phyloP scores from a whole-genome alignment of 2,888 invertebrate genomes.

The Aporophyla lueneburgensis region DNA sequence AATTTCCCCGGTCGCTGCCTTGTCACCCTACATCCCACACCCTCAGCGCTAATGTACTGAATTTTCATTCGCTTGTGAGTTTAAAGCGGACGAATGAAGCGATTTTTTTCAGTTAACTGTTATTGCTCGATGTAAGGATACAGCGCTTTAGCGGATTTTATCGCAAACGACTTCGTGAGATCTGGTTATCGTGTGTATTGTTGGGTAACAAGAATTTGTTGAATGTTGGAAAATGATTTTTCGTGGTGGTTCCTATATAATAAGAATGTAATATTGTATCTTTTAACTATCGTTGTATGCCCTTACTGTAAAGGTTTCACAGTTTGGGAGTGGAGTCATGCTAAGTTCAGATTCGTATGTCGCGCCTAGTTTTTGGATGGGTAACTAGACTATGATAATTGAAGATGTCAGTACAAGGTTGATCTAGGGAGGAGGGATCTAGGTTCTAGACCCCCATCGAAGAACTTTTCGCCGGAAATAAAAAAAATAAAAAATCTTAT shows the following conservation, averaged over 20 bases:
- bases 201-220: constrained; percentile 22
- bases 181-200: constrained; percentile 31
- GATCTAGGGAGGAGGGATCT: too few species aligned
- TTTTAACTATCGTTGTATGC: not conserved
- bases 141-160: constrained; percentile 51
- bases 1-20: not conserved
- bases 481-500: too few species aligned
- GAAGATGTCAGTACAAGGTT: not conserved
- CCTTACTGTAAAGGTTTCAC: not conserved
- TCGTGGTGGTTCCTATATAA: too few species aligned
- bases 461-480: too few species aligned
- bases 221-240: not conserved
- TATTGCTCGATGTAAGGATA: constrained; percentile 45
- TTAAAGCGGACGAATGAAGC: constrained; percentile 62
- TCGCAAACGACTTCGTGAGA: constrained; percentile 40
- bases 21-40: constrained; percentile 49
- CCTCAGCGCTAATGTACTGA: constrained; percentile 61
- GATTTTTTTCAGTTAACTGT: constrained; percentile 60
- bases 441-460: too few species aligned
- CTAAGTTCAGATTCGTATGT: not conserved
- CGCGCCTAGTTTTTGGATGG: not conserved
- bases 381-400: not conserved
- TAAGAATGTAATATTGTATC: not conserved
- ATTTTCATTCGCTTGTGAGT: constrained; percentile 58
- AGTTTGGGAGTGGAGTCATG: not conserved